Conservation (phyloP, 2,888 invertebrate genomes). For the Thereva nobilitata region DNA sequence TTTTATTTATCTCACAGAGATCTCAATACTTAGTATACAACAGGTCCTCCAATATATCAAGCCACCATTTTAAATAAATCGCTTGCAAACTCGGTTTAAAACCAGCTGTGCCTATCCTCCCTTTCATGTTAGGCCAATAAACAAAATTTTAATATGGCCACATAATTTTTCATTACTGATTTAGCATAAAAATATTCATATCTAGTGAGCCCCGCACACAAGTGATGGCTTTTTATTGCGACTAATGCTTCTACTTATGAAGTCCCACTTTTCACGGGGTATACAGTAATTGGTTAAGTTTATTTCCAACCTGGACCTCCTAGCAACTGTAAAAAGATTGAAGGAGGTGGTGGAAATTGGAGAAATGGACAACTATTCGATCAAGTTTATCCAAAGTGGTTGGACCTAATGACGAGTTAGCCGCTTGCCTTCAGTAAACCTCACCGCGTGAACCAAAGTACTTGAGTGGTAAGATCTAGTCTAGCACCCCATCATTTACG, state of each 20-base stretch:
- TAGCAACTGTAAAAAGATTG: too few relatives aligned
- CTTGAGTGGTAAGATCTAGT: not conserved
- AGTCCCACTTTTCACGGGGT: constrained; percentile 17
- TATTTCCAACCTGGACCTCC: too few relatives aligned
- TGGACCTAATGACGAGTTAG: too few relatives aligned
- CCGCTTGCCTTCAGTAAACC: not conserved
- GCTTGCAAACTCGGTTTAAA: not conserved
- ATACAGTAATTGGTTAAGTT: too few relatives aligned
- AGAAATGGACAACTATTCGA: too few relatives aligned
- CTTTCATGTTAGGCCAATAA: constrained; percentile 16
- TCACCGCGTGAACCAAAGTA: not conserved
- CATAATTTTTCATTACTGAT: constrained; percentile 25
- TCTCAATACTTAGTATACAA: too few relatives aligned
- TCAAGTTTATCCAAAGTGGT: too few relatives aligned
- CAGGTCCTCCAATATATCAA: not conserved
- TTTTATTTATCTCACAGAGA: too few relatives aligned
- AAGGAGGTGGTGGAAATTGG: too few relatives aligned
- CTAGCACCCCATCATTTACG: too few relatives aligned
- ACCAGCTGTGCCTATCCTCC: constrained; percentile 15
- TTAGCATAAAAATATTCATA: not conserved
- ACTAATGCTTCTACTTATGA: not conserved
- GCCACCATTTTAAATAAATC: constrained; percentile 23
- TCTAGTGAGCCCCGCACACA: constrained; percentile 18
- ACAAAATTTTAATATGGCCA: constrained; percentile 11
- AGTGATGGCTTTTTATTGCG: constrained; percentile 11